phyloP scores from a whole-genome alignment of 2,113 vertebrate genomes.

The Macroglossus sobrinus region DNA sequence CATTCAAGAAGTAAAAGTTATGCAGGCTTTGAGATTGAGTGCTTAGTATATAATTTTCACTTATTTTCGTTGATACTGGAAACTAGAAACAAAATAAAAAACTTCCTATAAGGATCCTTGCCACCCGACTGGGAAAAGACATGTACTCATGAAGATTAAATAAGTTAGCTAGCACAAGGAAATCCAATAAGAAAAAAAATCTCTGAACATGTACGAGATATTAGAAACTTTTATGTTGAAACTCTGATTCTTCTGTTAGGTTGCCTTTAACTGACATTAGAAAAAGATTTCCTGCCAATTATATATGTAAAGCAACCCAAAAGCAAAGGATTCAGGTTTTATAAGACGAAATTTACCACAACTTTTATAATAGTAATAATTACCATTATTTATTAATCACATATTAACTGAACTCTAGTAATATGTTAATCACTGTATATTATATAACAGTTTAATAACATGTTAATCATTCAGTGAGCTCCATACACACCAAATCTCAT shows the following conservation, averaged over 20 bases:
- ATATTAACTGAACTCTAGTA: neutral
- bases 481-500: neutral
- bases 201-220: neutral
- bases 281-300: neutral
- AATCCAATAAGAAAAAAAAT: fast-evolving
- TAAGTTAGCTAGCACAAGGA: neutral
- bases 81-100: neutral
- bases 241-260: neutral
- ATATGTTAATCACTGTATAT: neutral
- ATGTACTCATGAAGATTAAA: neutral
- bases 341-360: neutral
- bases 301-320: neutral
- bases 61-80: neutral
- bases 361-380: neutral
- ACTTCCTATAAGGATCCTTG: neutral
- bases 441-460: neutral
- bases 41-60: neutral
- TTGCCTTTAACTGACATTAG: neutral
- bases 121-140: neutral
- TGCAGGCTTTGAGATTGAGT: neutral
- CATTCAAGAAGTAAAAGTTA: neutral
- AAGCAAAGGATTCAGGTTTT: neutral
- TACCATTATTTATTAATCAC: neutral
- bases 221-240: neutral
- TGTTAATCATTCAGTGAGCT: neutral